Conservation (phyloP, 2,888 invertebrate genomes). For the Luperina nickerlii region DNA sequence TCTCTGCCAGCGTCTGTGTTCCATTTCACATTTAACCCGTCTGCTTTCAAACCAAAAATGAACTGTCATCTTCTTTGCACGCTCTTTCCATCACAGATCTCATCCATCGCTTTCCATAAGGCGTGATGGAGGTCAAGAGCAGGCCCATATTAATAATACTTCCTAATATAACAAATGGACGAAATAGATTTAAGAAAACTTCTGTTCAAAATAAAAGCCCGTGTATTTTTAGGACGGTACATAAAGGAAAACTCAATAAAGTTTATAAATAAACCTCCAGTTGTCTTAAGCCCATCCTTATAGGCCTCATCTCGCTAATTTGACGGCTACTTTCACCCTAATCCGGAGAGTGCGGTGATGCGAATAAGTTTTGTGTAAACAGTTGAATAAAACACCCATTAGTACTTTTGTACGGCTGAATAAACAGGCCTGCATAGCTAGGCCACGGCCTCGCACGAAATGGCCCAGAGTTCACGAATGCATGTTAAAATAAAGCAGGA, state of each 20-base stretch:
- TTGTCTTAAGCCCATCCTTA: slow-evolving; percentile 47
- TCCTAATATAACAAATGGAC: not conserved
- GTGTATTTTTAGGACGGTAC: slow-evolving; percentile 23
- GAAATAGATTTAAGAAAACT: not conserved
- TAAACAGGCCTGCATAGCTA: slow-evolving; percentile 45
- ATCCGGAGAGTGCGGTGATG: slow-evolving; percentile 55
- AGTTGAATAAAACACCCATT: slow-evolving; percentile 61
- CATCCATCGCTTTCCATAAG: too few relatives aligned
- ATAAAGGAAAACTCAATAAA: slow-evolving; percentile 34
- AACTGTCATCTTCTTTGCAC: too few relatives aligned
- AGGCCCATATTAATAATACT: not conserved
- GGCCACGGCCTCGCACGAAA: slow-evolving; percentile 27
- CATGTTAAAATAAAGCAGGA: slow-evolving; percentile 29
- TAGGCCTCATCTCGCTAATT: slow-evolving; percentile 54
- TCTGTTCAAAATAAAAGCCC: not conserved
- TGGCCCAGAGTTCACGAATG: slow-evolving; percentile 40
- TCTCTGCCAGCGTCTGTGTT: too few relatives aligned
- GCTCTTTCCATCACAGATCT: too few relatives aligned
- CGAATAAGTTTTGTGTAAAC: slow-evolving; percentile 56
- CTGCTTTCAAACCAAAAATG: too few relatives aligned
- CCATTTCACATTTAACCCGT: too few relatives aligned
- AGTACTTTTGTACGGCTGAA: slow-evolving; percentile 53
- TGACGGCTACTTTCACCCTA: slow-evolving; percentile 46
- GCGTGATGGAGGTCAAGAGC: too few relatives aligned
- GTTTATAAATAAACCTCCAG: slow-evolving; percentile 39